These are phyloP conservation scores for Astropecten irregularis DNA, from an alignment of 53 echinoderm and acorn worm species.

Conservation along the genomic window DNA sequence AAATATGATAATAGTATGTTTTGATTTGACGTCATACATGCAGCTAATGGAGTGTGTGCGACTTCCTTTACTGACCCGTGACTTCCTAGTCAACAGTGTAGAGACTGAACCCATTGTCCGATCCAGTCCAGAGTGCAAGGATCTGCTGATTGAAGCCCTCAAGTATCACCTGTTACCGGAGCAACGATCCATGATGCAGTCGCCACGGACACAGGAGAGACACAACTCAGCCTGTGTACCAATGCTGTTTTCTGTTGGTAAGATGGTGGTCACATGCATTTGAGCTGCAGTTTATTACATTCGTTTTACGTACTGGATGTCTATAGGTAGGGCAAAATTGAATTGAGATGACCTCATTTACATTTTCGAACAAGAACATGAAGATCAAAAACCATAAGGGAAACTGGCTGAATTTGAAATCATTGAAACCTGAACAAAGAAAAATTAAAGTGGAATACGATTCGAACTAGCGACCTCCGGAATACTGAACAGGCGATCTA, in stretches of 20 bases:
- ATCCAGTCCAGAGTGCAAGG: slow-evolving; percentile 80
- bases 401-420: too few relatives aligned
- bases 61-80: slow-evolving; percentile 77
- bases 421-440: too few relatives aligned
- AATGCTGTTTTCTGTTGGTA: slow-evolving; percentile 92
- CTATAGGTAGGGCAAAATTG: neutral
- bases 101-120: slow-evolving; percentile 72
- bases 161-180: slow-evolving; percentile 95
- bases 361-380: too few relatives aligned
- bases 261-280: too few relatives aligned
- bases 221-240: slow-evolving; percentile 71
- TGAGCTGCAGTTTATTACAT: too few relatives aligned
- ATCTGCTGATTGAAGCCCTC: slow-evolving; percentile 95
- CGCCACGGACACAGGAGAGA: slow-evolving; percentile 75
- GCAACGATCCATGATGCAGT: slow-evolving; percentile 76
- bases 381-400: too few relatives aligned
- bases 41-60: slow-evolving; percentile 83
- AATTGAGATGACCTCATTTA: neutral
- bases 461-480: too few relatives aligned
- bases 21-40: too few relatives aligned
- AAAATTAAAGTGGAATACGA: too few relatives aligned
- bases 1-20: too few relatives aligned
- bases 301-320: too few relatives aligned
- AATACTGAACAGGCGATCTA: too few relatives aligned
- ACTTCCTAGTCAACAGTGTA: slow-evolving; percentile 81